These are phyloP conservation scores for Zoanthus gigantus DNA, from an alignment of 92 coral and sea anemone genomes.

Conservation along the genomic window DNA sequence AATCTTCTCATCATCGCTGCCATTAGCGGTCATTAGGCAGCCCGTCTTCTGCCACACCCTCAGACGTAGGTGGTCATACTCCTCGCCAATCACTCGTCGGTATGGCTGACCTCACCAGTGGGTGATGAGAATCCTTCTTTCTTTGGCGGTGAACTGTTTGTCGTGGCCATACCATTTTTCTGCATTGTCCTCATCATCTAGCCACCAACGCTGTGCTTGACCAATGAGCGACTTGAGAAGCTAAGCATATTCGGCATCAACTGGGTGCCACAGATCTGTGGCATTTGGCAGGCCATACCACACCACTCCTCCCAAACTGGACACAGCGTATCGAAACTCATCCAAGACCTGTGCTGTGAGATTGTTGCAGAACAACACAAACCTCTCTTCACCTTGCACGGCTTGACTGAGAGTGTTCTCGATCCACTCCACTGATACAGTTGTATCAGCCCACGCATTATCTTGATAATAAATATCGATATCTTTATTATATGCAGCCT, in stretches of 20 bases:
- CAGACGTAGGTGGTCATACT: no score
- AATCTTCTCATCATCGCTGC: slow-evolving; percentile 14
- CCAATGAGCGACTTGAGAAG: slow-evolving; percentile 52
- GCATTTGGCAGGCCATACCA: slow-evolving; percentile 63
- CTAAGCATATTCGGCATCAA: slow-evolving; percentile 60
- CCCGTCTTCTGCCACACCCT: no score
- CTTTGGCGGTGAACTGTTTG: no score
- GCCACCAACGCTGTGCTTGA: slow-evolving; percentile 59
- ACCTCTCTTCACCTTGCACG: slow-evolving; percentile 18
- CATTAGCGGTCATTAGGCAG: slow-evolving; percentile 5
- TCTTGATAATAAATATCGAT: slow-evolving; percentile 52
- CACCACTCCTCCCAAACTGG: slow-evolving; percentile 47
- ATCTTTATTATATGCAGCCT: slow-evolving; percentile 47
- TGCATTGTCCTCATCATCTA: slow-evolving; percentile 59
- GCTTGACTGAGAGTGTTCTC: slow-evolving; percentile 14
- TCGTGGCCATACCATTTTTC: slow-evolving; percentile 59
- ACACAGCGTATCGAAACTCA: slow-evolving; percentile 50
- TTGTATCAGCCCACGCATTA: slow-evolving; percentile 54
- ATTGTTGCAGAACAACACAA: slow-evolving; percentile 50
- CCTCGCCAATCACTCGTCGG: no score
- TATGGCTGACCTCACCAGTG: no score
- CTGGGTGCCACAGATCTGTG: slow-evolving; percentile 59
- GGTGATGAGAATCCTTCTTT: no score
- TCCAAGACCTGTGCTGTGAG: slow-evolving; percentile 44
- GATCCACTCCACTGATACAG: slow-evolving; percentile 49